Base-by-base conservation (phyloP, 2,113 vertebrate species). In the Mus musculus region DNA sequence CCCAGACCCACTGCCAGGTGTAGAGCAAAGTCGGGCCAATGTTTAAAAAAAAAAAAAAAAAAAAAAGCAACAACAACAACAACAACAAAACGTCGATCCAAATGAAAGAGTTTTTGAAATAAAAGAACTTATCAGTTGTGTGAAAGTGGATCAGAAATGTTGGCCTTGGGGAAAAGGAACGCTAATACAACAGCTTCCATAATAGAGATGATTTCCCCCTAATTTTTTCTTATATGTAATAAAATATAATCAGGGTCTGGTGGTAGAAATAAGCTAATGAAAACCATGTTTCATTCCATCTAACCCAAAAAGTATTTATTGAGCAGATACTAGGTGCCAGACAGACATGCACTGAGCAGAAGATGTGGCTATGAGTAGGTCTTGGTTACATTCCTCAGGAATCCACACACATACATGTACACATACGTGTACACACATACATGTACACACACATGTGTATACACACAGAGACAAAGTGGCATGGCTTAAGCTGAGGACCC, bases 1-100 rank as follows among this genome's bases (percentile, higher is more conserved):
- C n/a, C 46, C 75, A 92, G 46, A 67, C 67, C 36, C 16, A 19
- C 30, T 39, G 22, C 61, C 86, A 36, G 30, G 5, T 12, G 30
- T 30, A 77, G 87, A 81, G 67, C 82, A 94, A 91, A 87, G 61
- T 59, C 71, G 3, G n/a, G 28, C 81, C 22, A 76, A 52, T 73
- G 42, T 39, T 93, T 96, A 46, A 10, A 86, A 97, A 90, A 46
- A 39, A 30, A 61, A 56, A 87, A 88, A 11, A n/a, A n/a, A n/a
- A 17, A 81, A 81, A 75, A 80, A 56, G 52, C 82, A 88, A 12
- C 28, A 76, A 81, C 67, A 81, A 69, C 81, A 28, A 42, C 61
- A 63, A 63, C 22, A 73, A 69, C 75, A 87, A 87, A 56, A 56
- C 0, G 11, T 61, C 75, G 76, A 9, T 52, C 39, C 49, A 80